Base-by-base conservation (phyloP, 2,797 vertebrate genomes). In the Spinus olivaceus region DNA sequence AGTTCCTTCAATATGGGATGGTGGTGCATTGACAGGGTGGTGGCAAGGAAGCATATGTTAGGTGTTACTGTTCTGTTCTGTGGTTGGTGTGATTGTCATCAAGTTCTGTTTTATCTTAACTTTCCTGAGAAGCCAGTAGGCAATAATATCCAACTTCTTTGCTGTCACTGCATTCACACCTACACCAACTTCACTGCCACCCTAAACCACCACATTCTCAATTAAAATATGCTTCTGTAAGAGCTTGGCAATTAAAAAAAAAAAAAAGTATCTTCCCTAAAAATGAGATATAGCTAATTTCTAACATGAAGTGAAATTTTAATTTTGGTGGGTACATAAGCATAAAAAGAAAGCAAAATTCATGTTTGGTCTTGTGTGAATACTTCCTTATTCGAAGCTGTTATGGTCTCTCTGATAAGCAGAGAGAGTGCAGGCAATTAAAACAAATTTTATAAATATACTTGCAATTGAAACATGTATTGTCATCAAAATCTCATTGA, bases 131-230 rank as follows among this genome's bases (percentile, higher is more conserved):
- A 95, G 65, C 56, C 64, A 82, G 4, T 87, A 86, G 86, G 80
- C 80, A 92, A 32, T 79, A 84, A 94, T 85, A 92, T 14, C 37
- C 63, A 92, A 56, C 51, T 84, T 71, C 85, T 93, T 79, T 73
- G 65, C 80, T 95, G 81, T 86, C 79, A 76, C 47, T 88, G 74
- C 60, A 88, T 86, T 95, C 70, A 94, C 80, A 82, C 88, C 92
- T 89, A 90, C 86, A 69, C 66, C 39, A 78, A 42, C 82, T 91
- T 66, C 30, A 74, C 49, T 67, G 59, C 57, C 64, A 83, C 71
- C 59, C 69, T 80, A 74, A 90, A 91, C 12, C 66, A 28, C 57
- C 74, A 91, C 46, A 70, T 77, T 93, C 46, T 80, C 66, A 90
- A 76, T 79, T 86, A 65, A 94, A 95, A 86, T 80, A 23, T 64